These are phyloP conservation scores for Psammodynastes pulverulentus DNA, from an alignment of 2,113 vertebrate species.

Conservation along the genomic window DNA sequence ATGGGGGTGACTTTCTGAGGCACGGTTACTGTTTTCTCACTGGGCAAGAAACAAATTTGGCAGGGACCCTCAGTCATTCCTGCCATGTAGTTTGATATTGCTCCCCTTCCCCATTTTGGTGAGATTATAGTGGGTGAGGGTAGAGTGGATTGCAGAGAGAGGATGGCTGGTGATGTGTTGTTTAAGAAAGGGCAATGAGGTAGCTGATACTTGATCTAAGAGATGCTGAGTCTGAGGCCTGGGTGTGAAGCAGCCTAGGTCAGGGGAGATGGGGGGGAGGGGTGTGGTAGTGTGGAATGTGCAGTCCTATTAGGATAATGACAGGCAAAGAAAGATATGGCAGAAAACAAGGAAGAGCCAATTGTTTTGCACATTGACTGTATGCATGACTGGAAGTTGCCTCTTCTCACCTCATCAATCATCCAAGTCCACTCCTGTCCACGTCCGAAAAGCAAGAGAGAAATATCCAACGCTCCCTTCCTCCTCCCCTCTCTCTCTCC, in stretches of 20 bases:
- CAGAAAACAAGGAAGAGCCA: not conserved
- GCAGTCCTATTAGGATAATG: not conserved
- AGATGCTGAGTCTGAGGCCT: not conserved
- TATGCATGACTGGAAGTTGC: not conserved
- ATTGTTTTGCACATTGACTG: not conserved
- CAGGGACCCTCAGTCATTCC: not conserved
- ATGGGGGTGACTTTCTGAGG: not conserved
- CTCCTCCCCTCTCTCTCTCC: not conserved
- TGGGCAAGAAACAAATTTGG: not conserved
- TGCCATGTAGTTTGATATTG: not conserved
- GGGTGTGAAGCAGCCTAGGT: not conserved
- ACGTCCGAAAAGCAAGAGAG: not conserved
- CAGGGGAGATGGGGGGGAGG: too few relatives aligned
- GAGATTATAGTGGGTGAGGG: not conserved
- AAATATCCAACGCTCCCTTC: not conserved
- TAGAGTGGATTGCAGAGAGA: not conserved
- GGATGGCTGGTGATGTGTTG: not conserved
- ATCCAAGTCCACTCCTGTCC: not conserved
- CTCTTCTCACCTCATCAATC: not conserved
- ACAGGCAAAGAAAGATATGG: not conserved
- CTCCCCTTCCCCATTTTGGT: not conserved
- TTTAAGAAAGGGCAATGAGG: not conserved
- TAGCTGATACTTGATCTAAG: not conserved
- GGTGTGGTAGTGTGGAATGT: not conserved
- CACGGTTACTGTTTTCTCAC: not conserved